Evolutionary conservation across 2,113 vertebrate genomes (phyloP).

Genomic region (Emberiza fucata): DNA sequence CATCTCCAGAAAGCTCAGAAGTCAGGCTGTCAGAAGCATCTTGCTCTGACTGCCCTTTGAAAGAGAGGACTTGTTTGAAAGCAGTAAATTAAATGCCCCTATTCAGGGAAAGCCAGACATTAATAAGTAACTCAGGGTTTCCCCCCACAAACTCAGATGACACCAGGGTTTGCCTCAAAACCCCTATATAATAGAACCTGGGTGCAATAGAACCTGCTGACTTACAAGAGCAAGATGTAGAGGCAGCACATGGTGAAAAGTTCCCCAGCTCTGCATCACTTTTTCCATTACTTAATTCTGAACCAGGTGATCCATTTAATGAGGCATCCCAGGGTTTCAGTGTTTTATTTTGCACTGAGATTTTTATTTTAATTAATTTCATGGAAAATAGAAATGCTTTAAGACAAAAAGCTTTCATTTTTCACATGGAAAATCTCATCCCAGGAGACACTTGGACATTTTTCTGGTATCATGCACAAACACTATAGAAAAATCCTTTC

Average conservation of each 20-base stretch:
- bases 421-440: neutral
- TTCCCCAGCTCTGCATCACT: neutral
- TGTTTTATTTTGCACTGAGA: neutral
- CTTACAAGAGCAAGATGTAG: neutral
- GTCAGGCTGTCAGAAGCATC: neutral
- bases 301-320: neutral
- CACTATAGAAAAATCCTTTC: neutral
- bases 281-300: neutral
- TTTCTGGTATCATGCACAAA: neutral
- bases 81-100: neutral
- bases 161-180: neutral
- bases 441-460: neutral
- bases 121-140: neutral
- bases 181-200: neutral
- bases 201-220: neutral
- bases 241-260: neutral
- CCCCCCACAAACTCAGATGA: neutral
- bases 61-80: neutral
- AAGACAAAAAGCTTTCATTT: constrained; percentile 5
- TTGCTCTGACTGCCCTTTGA: neutral
- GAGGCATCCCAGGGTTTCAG: neutral
- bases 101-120: neutral
- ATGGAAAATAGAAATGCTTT: neutral
- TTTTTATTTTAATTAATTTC: neutral
- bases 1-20: neutral